Evolutionary conservation across 1,140 invertebrate species (phyloP), one percentile per base, ranked within the genome.

Genomic region (Tetramorium simillimum): DNA sequence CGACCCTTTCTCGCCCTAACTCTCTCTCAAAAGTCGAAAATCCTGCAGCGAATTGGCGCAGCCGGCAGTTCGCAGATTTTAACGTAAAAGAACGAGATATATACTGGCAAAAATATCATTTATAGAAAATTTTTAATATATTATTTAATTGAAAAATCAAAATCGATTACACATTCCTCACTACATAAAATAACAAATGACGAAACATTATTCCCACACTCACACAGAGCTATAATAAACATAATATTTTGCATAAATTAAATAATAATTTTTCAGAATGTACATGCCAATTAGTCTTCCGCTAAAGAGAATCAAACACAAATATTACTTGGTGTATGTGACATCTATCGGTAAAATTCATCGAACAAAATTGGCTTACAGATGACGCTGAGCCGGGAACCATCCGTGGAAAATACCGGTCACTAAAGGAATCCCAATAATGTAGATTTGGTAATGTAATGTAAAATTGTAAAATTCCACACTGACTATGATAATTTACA

Each of bases 11-110:
- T 65, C 51, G n/a, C 69, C 24, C 60, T 58, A 60, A 73, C 69
- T 28, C 65, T 28, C 60, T 73, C 40, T 84, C 40, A 73, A 75
- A 84, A 84, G 69, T 81, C 43, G 53, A 73, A 84, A 84, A 84
- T 84, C 80, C 80, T 75, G 40, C 53, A 84, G 24, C 67, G 51
- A 73, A 84, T 75, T 84, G 62, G 77, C 33, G 14, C 75, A 43
- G 49, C 21, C 40, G 18, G 18, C 18, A 60, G 40, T 73, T 67
- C 18, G 46, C 60, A 72, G 80, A 28, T 73, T 82, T 82, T 46
- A 82, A 73, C 37, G 24, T 82, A 56, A 82, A 70, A 7, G 53
- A 60, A 46, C 18, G 18, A 40, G 2, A 3, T n/a, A 5, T n/a
- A 5, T 16, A n/a, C 18, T 53, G 51, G 43, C 67, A 46, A 21